phyloP scores from a whole-genome alignment of 2,113 vertebrate genomes.

The Ciconia boyciana region DNA sequence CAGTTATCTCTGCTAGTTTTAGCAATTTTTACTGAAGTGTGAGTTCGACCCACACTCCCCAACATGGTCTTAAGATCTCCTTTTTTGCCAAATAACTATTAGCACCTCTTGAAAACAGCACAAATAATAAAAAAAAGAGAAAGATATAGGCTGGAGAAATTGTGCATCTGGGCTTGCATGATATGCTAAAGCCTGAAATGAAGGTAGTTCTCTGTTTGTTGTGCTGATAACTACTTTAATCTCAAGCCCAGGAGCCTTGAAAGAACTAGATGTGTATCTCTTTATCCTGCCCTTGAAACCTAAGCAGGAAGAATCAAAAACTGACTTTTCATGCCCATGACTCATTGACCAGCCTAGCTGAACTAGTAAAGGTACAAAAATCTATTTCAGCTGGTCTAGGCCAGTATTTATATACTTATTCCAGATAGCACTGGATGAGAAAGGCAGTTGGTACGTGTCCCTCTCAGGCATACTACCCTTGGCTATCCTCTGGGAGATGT shows the following conservation, averaged over 20 bases:
- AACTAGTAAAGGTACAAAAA: background rate
- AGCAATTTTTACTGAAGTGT: background rate
- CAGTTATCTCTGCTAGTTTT: background rate
- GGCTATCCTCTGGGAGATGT: background rate
- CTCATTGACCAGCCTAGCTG: background rate
- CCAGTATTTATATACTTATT: background rate
- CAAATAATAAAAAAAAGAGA: background rate
- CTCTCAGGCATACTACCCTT: background rate
- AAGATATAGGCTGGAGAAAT: background rate
- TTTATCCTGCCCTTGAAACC: background rate
- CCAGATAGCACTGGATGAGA: background rate
- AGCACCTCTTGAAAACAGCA: background rate
- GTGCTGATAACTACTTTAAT: background rate
- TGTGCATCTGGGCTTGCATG: background rate
- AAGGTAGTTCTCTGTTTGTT: background rate
- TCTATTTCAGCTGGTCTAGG: background rate
- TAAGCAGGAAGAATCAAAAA: background rate
- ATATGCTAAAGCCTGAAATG: background rate
- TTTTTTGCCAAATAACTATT: background rate
- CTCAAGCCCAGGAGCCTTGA: background rate
- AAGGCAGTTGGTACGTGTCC: accelerated
- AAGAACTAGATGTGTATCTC: background rate
- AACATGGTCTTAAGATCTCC: background rate
- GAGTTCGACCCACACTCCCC: accelerated
- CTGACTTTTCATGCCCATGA: background rate